A percentile compares a stretch with the other conserved stretches of the same genome.
Conservation (phyloP, 2,113 vertebrate genomes). For the Crocuta crocuta region DNA sequence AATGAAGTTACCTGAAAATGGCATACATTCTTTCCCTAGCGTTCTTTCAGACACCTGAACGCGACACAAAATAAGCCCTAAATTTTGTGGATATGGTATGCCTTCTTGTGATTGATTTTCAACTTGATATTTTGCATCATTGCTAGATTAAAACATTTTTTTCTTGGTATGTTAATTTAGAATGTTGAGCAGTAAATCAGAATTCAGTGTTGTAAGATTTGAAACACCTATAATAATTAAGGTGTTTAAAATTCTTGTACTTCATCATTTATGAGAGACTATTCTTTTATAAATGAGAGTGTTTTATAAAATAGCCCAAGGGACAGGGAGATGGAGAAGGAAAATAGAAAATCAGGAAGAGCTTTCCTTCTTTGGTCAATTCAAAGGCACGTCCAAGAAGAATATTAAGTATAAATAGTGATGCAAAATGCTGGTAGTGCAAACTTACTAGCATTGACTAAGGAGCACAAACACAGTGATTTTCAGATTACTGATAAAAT, state of each 20-base stretch:
- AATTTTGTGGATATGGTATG: not conserved
- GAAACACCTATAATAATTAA: constrained; percentile 64
- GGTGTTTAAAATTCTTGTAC: constrained; percentile 22
- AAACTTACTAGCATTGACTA: not conserved
- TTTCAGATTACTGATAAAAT: not conserved
- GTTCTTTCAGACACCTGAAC: not conserved
- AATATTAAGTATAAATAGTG: not conserved
- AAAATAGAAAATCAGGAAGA: constrained; percentile 18
- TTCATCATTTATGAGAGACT: constrained; percentile 47
- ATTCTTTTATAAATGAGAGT: not conserved
- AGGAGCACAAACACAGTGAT: not conserved
- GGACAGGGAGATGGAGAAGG: not conserved
- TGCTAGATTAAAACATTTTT: constrained; percentile 32
- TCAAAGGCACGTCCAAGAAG: not conserved
- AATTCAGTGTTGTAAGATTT: constrained; percentile 14
- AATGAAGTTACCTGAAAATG: not conserved
- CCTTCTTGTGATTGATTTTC: not conserved
- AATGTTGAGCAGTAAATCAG: constrained; percentile 11
- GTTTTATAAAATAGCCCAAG: not conserved
- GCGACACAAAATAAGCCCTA: not conserved
- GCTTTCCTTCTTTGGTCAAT: not conserved
- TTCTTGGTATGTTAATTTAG: constrained; percentile 67
- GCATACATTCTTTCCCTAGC: not conserved
- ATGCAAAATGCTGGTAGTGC: not conserved
- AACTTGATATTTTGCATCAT: constrained; percentile 40